phyloP scores from a whole-genome alignment of 2,888 invertebrate genomes.

The Pinctada fucata region DNA sequence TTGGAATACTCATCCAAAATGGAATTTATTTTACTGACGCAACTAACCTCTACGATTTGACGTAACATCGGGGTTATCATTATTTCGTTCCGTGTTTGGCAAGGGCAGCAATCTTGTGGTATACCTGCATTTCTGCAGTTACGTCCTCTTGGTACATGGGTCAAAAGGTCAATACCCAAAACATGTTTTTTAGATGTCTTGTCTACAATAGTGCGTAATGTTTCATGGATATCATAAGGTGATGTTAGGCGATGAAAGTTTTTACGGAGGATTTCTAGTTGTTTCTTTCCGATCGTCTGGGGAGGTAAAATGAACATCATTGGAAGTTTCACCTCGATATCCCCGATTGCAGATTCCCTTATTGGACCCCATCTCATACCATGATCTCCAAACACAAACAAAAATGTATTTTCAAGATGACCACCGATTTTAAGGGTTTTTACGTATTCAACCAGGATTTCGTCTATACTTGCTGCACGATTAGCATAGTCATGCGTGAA shows the following conservation, averaged over 20 bases:
- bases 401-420: conserved; percentile 22
- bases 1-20: background rate
- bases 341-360: conserved; percentile 25
- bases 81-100: conserved; percentile 81
- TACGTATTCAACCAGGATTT: conserved; percentile 11
- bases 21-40: background rate
- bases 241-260: conserved; percentile 21
- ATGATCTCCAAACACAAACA: conserved; percentile 37
- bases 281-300: conserved; percentile 5
- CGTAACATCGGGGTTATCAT: background rate
- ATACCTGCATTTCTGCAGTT: conserved; percentile 88
- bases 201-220: conserved; percentile 14
- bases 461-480: conserved; percentile 18
- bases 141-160: conserved; percentile 83
- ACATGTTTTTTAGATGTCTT: background rate
- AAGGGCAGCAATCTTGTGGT: conserved; percentile 92
- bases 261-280: background rate
- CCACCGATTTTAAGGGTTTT: background rate
- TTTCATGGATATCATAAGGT: conserved; percentile 26
- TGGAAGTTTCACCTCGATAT: conserved; percentile 24
- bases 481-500: conserved; percentile 25
- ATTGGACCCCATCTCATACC: conserved; percentile 24
- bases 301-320: conserved; percentile 24
- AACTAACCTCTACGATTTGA: background rate
- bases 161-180: conserved; percentile 83